Evolutionary conservation across 2,113 vertebrate species (phyloP).

Genomic region (Myrmecobius fasciatus): DNA sequence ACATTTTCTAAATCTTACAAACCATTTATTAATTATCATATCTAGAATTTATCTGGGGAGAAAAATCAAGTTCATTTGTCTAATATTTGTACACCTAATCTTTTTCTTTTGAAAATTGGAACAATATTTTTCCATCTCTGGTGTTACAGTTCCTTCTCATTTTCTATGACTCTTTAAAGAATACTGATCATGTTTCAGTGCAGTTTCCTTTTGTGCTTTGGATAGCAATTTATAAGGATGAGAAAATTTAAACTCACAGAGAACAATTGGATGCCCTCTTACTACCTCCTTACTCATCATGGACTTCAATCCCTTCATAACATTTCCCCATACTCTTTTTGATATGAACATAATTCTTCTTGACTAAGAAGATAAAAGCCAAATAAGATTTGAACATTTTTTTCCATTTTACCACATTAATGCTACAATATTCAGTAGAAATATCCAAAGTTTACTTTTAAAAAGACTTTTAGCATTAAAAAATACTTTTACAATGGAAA

Average conservation of each 20-base stretch:
- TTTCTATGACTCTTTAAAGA: neutral
- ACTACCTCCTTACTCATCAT: neutral
- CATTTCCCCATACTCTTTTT: neutral
- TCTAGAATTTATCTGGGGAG: neutral
- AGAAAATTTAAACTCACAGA: neutral
- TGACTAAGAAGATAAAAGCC: neutral
- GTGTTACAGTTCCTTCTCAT: neutral
- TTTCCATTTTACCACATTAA: neutral
- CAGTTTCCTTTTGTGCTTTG: neutral
- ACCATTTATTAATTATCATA: neutral
- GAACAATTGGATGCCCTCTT: neutral
- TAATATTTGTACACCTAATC: neutral
- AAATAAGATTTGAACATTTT: neutral
- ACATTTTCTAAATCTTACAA: neutral
- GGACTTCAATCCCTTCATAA: neutral
- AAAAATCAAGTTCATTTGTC: neutral
- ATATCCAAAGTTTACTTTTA: neutral
- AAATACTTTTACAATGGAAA: neutral
- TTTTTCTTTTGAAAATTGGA: neutral
- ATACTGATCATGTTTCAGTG: neutral
- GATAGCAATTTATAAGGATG: neutral
- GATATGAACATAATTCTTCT: neutral
- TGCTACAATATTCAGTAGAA: neutral
- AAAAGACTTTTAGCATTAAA: slow-evolving; percentile 32
- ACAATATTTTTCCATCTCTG: neutral